Conservation (phyloP, 2,888 invertebrate species). For the Tetragonula carbonaria region DNA sequence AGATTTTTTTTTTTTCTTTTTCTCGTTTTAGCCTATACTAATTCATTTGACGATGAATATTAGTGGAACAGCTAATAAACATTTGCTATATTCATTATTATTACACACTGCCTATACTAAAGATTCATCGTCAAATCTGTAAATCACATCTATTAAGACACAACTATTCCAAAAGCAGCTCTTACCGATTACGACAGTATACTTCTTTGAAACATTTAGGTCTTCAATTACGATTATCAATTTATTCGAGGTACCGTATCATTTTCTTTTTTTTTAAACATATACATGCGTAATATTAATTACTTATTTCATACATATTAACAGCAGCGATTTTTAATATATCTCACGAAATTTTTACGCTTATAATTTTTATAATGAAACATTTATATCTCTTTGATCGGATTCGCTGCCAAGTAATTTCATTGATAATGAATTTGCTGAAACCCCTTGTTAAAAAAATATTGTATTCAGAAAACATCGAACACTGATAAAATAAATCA, state of each 20-base stretch:
- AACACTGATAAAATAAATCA: constrained; percentile 29
- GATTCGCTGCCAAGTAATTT: constrained; percentile 20
- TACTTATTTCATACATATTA: neutral
- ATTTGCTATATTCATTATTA: constrained; percentile 5
- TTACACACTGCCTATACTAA: constrained; percentile 26
- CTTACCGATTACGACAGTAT: constrained; percentile 19
- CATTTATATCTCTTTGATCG: neutral
- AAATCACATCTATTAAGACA: constrained; percentile 47
- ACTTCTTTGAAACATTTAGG: constrained; percentile 7
- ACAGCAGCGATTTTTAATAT: constrained; percentile 7
- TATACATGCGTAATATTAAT: neutral
- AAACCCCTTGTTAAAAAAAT: constrained; percentile 33
- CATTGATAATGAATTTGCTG: neutral
- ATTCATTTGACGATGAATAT: constrained; percentile 48
- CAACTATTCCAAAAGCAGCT: constrained; percentile 56
- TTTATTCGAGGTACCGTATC: neutral
- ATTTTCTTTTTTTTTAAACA: constrained; percentile 2
- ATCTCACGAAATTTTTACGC: neutral
- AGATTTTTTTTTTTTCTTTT: constrained; percentile 30
- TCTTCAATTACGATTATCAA: neutral
- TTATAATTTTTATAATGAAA: constrained; percentile 13
- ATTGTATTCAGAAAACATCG: constrained; percentile 8
- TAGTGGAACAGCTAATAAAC: constrained; percentile 29
- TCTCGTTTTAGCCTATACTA: constrained; percentile 25
- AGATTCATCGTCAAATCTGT: constrained; percentile 51